Evolutionary conservation across 2,888 invertebrate genomes (phyloP).

Genomic region (Acleris sparsana): DNA sequence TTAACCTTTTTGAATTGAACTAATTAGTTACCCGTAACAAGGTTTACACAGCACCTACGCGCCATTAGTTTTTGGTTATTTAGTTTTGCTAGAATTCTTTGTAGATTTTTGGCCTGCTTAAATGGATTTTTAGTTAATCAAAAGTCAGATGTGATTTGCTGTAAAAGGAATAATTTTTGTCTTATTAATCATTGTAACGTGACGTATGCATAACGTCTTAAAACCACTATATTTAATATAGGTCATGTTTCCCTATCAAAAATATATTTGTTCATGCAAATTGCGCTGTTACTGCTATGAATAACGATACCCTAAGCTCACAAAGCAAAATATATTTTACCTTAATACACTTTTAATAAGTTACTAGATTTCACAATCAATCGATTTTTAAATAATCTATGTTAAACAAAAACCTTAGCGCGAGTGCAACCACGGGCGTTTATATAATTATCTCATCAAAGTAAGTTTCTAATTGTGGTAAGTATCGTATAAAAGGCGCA

Average conservation of each 20-base stretch:
- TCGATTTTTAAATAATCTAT: neutral
- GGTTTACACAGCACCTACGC: constrained; percentile 79
- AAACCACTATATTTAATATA: too few species aligned
- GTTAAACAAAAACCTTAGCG: neutral
- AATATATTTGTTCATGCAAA: too few species aligned
- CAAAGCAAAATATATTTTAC: too few species aligned
- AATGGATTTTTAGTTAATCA: neutral
- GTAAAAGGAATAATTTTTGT: too few species aligned
- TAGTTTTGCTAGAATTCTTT: neutral
- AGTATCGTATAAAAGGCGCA: constrained; percentile 49
- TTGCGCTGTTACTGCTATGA: too few species aligned
- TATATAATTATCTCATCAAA: constrained; percentile 29
- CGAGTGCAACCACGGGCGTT: neutral
- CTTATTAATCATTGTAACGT: too few species aligned
- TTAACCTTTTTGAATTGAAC: constrained; percentile 63
- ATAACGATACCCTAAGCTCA: too few species aligned
- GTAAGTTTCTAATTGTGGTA: constrained; percentile 44
- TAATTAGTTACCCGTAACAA: constrained; percentile 60
- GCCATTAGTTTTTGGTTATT: constrained; percentile 40
- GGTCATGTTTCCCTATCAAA: too few species aligned
- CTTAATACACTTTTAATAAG: too few species aligned
- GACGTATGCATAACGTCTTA: too few species aligned
- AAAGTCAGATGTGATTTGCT: neutral
- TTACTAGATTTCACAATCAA: neutral
- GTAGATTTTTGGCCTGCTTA: neutral